phyloP scores from a whole-genome alignment of 2,113 vertebrate species.

The Calyptomena viridis region DNA sequence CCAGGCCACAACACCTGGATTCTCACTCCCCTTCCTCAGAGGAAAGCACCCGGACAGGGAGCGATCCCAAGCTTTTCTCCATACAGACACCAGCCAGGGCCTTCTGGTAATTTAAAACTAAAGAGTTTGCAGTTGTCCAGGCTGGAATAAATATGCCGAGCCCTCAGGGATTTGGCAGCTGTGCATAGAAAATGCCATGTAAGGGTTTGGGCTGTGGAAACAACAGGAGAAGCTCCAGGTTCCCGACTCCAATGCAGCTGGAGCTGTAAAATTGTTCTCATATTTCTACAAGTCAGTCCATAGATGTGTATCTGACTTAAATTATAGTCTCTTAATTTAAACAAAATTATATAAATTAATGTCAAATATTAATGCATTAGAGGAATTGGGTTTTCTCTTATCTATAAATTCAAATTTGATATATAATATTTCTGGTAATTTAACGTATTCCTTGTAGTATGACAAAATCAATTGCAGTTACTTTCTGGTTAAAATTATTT shows the following conservation, averaged over 20 bases:
- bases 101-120: background rate
- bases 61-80: background rate
- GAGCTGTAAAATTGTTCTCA: background rate
- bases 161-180: background rate
- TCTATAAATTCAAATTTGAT: background rate
- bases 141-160: background rate
- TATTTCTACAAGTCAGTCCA: background rate
- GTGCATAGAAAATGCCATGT: background rate
- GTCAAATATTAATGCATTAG: background rate
- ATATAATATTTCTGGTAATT: background rate
- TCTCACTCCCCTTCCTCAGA: background rate
- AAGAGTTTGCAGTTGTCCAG: background rate
- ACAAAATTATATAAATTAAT: background rate
- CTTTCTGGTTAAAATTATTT: background rate
- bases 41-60: background rate
- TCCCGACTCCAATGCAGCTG: accelerated
- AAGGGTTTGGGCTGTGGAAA: background rate
- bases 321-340: background rate
- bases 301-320: background rate
- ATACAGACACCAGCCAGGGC: background rate
- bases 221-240: no score
- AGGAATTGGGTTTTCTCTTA: background rate
- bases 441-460: background rate
- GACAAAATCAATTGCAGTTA: background rate
- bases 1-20: background rate